phyloP scores from a whole-genome alignment of 2,797 vertebrate genomes.

The Melanotaenia maccullochi region DNA sequence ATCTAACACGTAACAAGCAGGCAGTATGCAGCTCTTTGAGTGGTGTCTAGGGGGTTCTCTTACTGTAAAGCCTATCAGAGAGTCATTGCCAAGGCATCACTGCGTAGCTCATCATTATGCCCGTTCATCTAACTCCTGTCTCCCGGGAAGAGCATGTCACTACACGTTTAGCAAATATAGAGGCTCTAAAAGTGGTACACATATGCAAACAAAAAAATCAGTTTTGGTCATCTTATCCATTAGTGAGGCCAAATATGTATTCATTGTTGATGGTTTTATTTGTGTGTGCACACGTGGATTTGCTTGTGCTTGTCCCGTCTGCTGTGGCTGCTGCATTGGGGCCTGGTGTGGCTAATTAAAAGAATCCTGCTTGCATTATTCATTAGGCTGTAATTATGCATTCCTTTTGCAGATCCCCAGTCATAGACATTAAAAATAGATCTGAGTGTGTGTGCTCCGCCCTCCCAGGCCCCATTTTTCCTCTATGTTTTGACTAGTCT shows the following conservation, averaged over 20 bases:
- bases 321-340: conserved; percentile 56
- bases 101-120: conserved; percentile 46
- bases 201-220: conserved; percentile 9
- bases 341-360: conserved; percentile 81
- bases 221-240: conserved; percentile 14
- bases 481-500: conserved; percentile 70
- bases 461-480: conserved; percentile 65
- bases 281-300: conserved; percentile 25
- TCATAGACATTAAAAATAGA: conserved; percentile 84
- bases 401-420: conserved; percentile 81
- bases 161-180: conserved; percentile 38
- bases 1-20: conserved; percentile 71
- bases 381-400: conserved; percentile 82
- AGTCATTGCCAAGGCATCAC: conserved; percentile 59
- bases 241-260: conserved; percentile 12
- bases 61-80: conserved; percentile 60
- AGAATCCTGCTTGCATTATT: conserved; percentile 79
- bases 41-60: conserved; percentile 60
- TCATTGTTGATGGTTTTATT: conserved; percentile 9
- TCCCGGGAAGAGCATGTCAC: conserved; percentile 31
- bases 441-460: conserved; percentile 74
- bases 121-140: conserved; percentile 51
- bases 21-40: conserved; percentile 51
- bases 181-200: conserved; percentile 32
- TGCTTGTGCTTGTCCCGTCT: conserved; percentile 68